Conservation (phyloP, 2,888 invertebrate genomes). For the Habroteleia sp. region DNA sequence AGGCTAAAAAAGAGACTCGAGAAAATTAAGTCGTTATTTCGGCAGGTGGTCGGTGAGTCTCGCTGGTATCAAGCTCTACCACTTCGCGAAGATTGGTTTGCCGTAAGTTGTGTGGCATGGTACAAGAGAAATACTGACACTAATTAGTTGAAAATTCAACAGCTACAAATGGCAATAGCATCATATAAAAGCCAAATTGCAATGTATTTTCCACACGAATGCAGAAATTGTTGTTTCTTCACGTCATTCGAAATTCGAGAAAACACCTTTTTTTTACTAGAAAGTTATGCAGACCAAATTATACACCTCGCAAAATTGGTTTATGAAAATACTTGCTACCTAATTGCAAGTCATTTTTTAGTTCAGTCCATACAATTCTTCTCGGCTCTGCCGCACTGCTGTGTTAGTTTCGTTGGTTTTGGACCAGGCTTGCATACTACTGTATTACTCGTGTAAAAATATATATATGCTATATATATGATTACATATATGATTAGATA, state of each 20-base stretch:
- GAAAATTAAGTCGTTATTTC: slow-evolving; percentile 78
- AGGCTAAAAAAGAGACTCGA: slow-evolving; percentile 67
- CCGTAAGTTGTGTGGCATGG: slow-evolving; percentile 19
- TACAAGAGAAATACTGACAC: slow-evolving; percentile 22
- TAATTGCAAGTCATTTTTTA: slow-evolving; percentile 27
- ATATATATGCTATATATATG: no score
- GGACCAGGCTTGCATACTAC: no score
- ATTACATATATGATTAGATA: no score
- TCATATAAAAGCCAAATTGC: slow-evolving; percentile 9
- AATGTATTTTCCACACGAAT: slow-evolving; percentile 17
- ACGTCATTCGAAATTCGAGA: slow-evolving; percentile 36
- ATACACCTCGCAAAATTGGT: slow-evolving; percentile 23
- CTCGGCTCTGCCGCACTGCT: no score
- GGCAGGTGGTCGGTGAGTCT: slow-evolving; percentile 73
- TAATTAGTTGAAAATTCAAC: slow-evolving; percentile 43
- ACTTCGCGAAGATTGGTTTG: slow-evolving; percentile 25
- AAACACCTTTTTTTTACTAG: slow-evolving; percentile 24
- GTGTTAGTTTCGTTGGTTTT: not conserved
- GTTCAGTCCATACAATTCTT: no score
- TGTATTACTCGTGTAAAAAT: no score
- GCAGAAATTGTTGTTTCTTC: slow-evolving; percentile 23
- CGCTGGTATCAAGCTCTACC: slow-evolving; percentile 37
- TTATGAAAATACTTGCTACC: slow-evolving; percentile 33
- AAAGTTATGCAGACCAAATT: slow-evolving; percentile 47
- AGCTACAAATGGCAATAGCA: slow-evolving; percentile 32